Conservation (phyloP, 2,797 vertebrate species). For the Nannoperca australis region DNA sequence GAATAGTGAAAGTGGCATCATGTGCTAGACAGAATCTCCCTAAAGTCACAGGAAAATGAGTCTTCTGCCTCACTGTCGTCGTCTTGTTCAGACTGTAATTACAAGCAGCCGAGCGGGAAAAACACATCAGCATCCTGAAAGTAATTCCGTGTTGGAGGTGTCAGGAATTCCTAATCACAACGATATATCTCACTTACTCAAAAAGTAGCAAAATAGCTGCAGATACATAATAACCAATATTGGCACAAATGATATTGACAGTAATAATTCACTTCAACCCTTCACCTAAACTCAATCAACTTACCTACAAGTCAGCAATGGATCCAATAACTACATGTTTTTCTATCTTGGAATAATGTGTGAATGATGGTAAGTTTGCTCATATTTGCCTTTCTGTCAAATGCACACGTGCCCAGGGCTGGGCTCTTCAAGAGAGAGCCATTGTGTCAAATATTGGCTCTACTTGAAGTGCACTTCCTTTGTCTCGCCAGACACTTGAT, state of each 20-base stretch:
- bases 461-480: not conserved
- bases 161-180: not conserved
- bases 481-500: not conserved
- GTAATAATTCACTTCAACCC: no score
- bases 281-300: no score
- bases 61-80: not conserved
- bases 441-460: conserved; percentile 10
- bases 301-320: not conserved
- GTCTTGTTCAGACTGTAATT: not conserved
- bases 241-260: not conserved
- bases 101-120: not conserved
- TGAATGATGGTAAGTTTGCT: not conserved
- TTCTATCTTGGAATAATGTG: not conserved
- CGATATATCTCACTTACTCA: not conserved
- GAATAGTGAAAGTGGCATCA: not conserved
- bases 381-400: not conserved
- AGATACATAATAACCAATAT: not conserved
- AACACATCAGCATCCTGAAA: not conserved
- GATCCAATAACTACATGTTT: not conserved
- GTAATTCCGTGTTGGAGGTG: not conserved
- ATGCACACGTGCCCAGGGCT: no score
- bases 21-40: not conserved
- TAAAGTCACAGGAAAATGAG: conserved; percentile 22
- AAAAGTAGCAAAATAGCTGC: not conserved
- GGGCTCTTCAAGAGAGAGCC: no score